A percentile compares a stretch with the other conserved stretches of the same genome.
These are phyloP conservation scores for Meloidogyne chitwoodi DNA, from an alignment of 1,140 invertebrate species.

Conservation along the genomic window DNA sequence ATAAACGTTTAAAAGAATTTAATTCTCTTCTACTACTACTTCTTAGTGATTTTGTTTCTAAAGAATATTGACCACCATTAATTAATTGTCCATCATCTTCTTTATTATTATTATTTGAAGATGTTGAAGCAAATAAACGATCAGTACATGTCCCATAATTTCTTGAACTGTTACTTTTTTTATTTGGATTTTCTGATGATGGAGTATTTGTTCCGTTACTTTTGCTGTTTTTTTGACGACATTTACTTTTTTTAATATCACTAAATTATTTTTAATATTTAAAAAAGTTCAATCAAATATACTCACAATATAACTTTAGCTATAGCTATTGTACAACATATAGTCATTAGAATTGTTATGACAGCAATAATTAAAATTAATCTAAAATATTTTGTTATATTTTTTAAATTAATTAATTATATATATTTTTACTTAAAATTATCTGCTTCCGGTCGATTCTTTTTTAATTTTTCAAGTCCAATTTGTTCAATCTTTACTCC, in stretches of 20 bases:
- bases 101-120: neutral
- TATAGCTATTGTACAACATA: slow-evolving; percentile 23
- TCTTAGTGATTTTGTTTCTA: slow-evolving; percentile 32
- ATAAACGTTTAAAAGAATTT: slow-evolving; percentile 6
- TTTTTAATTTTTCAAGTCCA: slow-evolving; percentile 12
- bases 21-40: slow-evolving; percentile 6
- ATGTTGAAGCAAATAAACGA: slow-evolving; percentile 32
- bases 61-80: slow-evolving; percentile 39
- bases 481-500: slow-evolving; percentile 49
- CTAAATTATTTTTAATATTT: neutral
- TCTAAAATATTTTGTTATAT: neutral
- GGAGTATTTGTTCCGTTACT: slow-evolving; percentile 14
- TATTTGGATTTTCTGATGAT: slow-evolving; percentile 17
- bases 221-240: neutral
- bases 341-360: slow-evolving; percentile 14
- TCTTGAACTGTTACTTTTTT: slow-evolving; percentile 19
- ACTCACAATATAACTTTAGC: slow-evolving; percentile 19
- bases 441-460: slow-evolving; percentile 3
- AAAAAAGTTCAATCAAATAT: neutral
- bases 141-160: slow-evolving; percentile 50
- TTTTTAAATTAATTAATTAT: neutral
- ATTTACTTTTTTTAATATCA: neutral
- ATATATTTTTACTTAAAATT: slow-evolving; percentile 16
- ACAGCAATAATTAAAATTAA: slow-evolving; percentile 28
- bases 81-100: slow-evolving; percentile 22